Conservation (phyloP, 2,888 invertebrate species). For the Lacanobia oleracea region DNA sequence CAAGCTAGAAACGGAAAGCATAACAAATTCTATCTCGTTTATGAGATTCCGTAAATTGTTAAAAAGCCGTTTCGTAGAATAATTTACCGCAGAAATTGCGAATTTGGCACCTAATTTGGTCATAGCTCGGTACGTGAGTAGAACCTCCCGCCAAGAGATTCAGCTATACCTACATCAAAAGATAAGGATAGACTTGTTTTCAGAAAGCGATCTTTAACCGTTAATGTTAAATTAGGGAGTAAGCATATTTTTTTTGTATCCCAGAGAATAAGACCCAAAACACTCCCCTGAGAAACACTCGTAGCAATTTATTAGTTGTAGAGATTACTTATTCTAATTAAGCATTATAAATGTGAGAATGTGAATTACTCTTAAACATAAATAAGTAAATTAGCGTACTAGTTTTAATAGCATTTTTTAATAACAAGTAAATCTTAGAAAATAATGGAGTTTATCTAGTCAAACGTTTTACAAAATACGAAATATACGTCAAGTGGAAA, state of each 20-base stretch:
- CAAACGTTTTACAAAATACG: constrained; percentile 1
- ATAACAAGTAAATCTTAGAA: neutral
- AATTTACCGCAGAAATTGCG: constrained; percentile 31
- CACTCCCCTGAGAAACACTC: neutral
- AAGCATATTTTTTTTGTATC: neutral
- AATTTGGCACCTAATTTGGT: constrained; percentile 53
- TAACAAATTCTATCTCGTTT: constrained; percentile 41
- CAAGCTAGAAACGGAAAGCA: constrained; percentile 48
- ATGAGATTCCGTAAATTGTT: constrained; percentile 28
- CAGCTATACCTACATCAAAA: neutral
- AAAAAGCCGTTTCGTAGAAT: constrained; percentile 28
- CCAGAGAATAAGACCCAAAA: constrained; percentile 6
- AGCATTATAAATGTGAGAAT: neutral
- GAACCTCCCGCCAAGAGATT: neutral
- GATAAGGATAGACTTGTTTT: neutral
- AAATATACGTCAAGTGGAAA: neutral
- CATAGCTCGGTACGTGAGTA: constrained; percentile 17
- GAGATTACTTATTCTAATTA: neutral
- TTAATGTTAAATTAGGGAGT: neutral
- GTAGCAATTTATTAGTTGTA: neutral
- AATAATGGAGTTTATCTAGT: neutral
- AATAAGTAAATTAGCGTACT: neutral
- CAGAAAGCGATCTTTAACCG: neutral
- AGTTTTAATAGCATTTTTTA: neutral
- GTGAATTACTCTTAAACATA: neutral